Conservation (phyloP, 2,888 invertebrate genomes). For the Lysandra bellargus region DNA sequence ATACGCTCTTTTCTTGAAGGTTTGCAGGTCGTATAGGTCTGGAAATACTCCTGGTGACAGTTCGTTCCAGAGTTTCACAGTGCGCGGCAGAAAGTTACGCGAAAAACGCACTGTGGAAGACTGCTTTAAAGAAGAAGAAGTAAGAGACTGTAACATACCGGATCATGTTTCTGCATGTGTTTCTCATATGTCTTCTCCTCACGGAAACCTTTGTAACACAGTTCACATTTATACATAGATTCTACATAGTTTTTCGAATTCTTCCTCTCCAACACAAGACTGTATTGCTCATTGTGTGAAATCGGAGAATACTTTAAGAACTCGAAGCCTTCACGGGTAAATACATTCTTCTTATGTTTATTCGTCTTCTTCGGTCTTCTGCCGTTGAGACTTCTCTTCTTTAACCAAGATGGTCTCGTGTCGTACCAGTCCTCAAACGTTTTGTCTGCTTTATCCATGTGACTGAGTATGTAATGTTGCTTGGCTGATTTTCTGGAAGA, state of each 20-base stretch:
- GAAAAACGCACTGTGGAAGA: too few relatives aligned
- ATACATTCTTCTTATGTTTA: neutral
- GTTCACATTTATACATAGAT: conserved; percentile 59
- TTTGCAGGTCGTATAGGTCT: too few relatives aligned
- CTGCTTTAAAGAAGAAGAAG: too few relatives aligned
- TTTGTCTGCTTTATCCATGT: conserved; percentile 55
- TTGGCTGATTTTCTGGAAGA: conserved; percentile 61
- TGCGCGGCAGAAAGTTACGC: too few relatives aligned
- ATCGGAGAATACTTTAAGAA: conserved; percentile 58
- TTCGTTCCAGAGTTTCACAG: too few relatives aligned
- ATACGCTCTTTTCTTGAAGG: too few relatives aligned
- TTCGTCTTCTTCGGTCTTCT: conserved; percentile 26
- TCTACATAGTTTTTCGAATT: conserved; percentile 62
- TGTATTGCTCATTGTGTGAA: conserved; percentile 64
- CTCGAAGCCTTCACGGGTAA: conserved; percentile 43
- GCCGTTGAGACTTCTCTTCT: conserved; percentile 37
- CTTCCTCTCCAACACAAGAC: conserved; percentile 55
- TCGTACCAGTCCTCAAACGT: conserved; percentile 55
- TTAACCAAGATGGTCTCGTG: conserved; percentile 50
- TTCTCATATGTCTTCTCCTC: conserved; percentile 57
- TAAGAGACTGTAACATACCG: conserved; percentile 50
- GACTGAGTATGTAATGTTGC: conserved; percentile 62
- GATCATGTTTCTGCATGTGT: conserved; percentile 72
- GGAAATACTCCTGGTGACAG: too few relatives aligned
- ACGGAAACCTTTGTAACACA: conserved; percentile 65